These are phyloP conservation scores for Andrena dorsata DNA, from an alignment of 2,888 invertebrate genomes.

Conservation along the genomic window DNA sequence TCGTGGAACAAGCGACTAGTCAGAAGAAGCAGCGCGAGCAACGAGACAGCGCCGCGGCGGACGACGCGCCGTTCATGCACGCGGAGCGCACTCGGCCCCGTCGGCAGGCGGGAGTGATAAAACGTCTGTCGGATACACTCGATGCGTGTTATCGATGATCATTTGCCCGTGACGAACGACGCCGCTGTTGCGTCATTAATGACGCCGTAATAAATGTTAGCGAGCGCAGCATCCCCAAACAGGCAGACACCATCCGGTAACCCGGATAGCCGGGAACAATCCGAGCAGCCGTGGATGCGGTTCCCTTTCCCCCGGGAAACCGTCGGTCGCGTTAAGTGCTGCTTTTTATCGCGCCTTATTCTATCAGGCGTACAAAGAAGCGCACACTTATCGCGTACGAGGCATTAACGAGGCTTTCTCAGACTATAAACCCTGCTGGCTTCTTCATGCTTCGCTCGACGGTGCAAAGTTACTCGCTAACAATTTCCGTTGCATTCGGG, in stretches of 20 bases:
- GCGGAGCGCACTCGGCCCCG: conserved; percentile 32
- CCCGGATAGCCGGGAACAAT: not conserved
- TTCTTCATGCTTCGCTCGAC: not conserved
- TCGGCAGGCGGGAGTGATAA: conserved; percentile 52
- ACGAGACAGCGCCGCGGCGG: not conserved
- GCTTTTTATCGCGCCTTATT: conserved; percentile 20
- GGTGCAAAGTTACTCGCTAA: conserved; percentile 39
- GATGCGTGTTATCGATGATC: conserved; percentile 66
- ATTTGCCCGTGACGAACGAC: conserved; percentile 59
- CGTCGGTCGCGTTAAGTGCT: conserved; percentile 20
- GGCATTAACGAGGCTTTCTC: conserved; percentile 40
- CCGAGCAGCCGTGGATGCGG: not conserved
- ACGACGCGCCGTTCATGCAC: not conserved
- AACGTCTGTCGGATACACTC: conserved; percentile 48
- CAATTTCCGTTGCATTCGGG: conserved; percentile 25
- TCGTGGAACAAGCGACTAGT: conserved; percentile 54
- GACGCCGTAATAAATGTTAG: conserved; percentile 57
- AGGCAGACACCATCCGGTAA: conserved; percentile 43
- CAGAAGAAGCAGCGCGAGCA: conserved; percentile 31
- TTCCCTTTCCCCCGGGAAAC: conserved; percentile 1
- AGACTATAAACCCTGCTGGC: not conserved
- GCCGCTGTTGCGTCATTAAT: conserved; percentile 50
- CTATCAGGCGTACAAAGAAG: conserved; percentile 19
- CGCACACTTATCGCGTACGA: conserved; percentile 20
- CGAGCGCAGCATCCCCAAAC: conserved; percentile 2